Conservation (phyloP, 1,140 invertebrate genomes). For the Apocrypta bakeri region DNA sequence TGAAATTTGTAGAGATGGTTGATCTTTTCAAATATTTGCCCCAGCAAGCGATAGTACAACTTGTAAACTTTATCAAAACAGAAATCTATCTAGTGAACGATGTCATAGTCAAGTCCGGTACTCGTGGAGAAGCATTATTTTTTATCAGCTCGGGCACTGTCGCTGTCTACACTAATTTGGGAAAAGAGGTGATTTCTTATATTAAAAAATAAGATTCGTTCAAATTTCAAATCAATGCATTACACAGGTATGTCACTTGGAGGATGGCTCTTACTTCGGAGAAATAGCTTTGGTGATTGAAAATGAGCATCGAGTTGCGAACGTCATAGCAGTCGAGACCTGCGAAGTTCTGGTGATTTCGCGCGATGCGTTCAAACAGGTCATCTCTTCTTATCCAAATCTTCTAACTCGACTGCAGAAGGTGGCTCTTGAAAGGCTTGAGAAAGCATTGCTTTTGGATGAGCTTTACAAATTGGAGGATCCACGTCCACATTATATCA, state of each 20-base stretch:
- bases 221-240: too few relatives aligned
- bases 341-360: conserved; percentile 74
- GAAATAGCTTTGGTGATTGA: conserved; percentile 73
- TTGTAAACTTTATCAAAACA: conserved; percentile 65
- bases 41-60: conserved; percentile 61
- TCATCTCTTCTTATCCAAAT: conserved; percentile 61
- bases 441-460: conserved; percentile 54
- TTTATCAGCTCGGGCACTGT: conserved; percentile 75
- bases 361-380: conserved; percentile 70
- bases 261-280: conserved; percentile 69
- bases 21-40: conserved; percentile 72
- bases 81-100: conserved; percentile 75
- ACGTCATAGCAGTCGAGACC: conserved; percentile 76
- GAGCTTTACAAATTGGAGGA: conserved; percentile 25
- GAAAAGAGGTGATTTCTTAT: conserved; percentile 70
- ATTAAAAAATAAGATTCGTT: too few relatives aligned
- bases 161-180: conserved; percentile 69
- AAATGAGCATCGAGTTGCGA: conserved; percentile 72
- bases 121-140: conserved; percentile 69
- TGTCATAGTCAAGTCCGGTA: conserved; percentile 71
- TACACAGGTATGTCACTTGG: conserved; percentile 68
- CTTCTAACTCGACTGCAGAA: conserved; percentile 62
- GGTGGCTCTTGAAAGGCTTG: conserved; percentile 58
- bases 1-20: conserved; percentile 70
- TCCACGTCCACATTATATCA: conserved; percentile 47